These are phyloP conservation scores for Neopelma chrysocephalum DNA, from an alignment of 2,797 vertebrate genomes.

Conservation along the genomic window DNA sequence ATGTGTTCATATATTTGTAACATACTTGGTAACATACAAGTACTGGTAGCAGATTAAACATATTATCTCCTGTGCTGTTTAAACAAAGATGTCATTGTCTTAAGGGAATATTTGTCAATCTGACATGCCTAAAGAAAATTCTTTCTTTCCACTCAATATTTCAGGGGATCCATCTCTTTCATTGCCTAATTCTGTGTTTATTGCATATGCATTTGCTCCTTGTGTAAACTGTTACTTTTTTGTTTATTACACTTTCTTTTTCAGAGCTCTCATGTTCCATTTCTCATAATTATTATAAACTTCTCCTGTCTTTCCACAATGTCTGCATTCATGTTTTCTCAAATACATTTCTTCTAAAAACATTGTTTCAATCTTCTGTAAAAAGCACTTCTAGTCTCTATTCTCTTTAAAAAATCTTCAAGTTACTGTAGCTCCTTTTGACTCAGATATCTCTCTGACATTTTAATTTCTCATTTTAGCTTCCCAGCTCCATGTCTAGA, in stretches of 20 bases:
- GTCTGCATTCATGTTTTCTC: not conserved
- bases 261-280: not conserved
- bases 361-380: not conserved
- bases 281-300: not conserved
- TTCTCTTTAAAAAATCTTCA: not conserved
- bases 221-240: not conserved
- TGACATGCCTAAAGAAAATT: not conserved
- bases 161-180: not conserved
- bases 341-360: not conserved
- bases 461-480: not conserved
- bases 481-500: not conserved
- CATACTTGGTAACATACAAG: not conserved
- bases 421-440: not conserved
- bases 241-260: not conserved
- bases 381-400: not conserved
- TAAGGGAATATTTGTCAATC: not conserved
- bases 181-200: not conserved
- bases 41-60: not conserved
- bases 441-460: not conserved
- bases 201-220: not conserved
- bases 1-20: not conserved
- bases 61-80: not conserved
- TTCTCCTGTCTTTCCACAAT: not conserved
- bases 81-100: not conserved
- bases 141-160: not conserved